Conservation (phyloP, 1,140 invertebrate species). For the Panulirus ornatus region DNA sequence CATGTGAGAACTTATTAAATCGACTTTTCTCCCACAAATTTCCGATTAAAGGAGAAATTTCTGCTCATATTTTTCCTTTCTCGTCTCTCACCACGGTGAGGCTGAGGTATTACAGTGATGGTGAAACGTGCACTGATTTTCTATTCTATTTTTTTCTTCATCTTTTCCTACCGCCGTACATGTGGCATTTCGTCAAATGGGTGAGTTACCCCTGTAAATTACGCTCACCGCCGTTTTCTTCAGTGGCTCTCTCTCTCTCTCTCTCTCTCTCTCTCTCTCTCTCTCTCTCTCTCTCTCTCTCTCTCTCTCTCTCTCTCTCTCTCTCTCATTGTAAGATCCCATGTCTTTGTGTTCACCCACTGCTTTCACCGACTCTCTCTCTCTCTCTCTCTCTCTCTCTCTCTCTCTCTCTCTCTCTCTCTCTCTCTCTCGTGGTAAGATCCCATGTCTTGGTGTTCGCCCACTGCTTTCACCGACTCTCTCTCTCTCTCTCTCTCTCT, state of each 20-base stretch:
- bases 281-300: constrained; percentile 43
- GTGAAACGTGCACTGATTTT: no score
- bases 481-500: no score
- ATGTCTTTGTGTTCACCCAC: background rate
- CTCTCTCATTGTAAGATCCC: background rate
- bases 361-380: background rate
- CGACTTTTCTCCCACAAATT: no score
- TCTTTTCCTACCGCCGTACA: no score
- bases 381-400: constrained; percentile 31
- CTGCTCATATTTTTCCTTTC: no score
- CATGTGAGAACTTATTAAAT: no score
- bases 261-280: constrained; percentile 46
- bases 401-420: constrained; percentile 38
- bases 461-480: no score
- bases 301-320: constrained; percentile 30
- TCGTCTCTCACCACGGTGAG: no score
- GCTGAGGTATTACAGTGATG: no score
- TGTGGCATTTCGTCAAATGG: no score
- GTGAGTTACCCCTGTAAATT: background rate
- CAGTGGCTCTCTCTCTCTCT: constrained; percentile 27
- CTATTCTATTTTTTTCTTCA: no score
- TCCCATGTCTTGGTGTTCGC: background rate
- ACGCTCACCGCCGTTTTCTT: background rate
- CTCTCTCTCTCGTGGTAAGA: background rate
- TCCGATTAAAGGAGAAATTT: no score